A percentile compares a stretch with the other conserved stretches of the same genome.
These are phyloP conservation scores for Melanotaenia pygmaea DNA, from an alignment of 2,797 vertebrate genomes.

Conservation along the genomic window DNA sequence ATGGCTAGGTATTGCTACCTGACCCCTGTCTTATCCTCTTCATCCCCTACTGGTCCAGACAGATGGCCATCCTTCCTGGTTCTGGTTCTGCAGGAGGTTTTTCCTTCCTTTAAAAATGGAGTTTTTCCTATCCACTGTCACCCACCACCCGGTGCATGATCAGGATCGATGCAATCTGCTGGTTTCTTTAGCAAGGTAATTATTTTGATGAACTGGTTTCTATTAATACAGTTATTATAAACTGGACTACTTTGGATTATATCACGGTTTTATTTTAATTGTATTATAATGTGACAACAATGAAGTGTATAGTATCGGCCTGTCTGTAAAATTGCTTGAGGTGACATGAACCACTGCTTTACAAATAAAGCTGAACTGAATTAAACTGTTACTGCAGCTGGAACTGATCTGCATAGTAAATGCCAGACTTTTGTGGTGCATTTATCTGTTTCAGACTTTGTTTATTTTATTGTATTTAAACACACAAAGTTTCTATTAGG, in stretches of 20 bases:
- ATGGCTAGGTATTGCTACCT: too few relatives aligned
- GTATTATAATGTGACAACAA: neutral
- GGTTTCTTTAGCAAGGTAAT: neutral
- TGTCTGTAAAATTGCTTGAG: neutral
- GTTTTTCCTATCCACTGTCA: too few relatives aligned
- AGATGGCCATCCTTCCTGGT: neutral
- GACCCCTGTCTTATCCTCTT: neutral
- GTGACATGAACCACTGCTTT: too few relatives aligned
- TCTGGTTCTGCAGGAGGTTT: too few relatives aligned
- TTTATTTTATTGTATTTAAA: neutral
- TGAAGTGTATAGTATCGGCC: neutral
- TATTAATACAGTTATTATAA: neutral
- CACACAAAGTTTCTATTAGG: too few relatives aligned
- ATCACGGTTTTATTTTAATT: neutral
- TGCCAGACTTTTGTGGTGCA: neutral
- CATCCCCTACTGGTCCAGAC: too few relatives aligned
- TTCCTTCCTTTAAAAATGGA: too few relatives aligned
- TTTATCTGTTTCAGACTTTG: too few relatives aligned
- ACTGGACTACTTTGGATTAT: too few relatives aligned
- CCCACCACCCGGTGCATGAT: too few relatives aligned
- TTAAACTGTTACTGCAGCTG: neutral
- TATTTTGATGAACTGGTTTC: neutral
- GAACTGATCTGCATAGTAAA: neutral
- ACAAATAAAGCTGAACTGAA: neutral
- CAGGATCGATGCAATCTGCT: neutral